Base-by-base conservation (phyloP, 2,113 vertebrate species). In the Melanerpes formicivorus region DNA sequence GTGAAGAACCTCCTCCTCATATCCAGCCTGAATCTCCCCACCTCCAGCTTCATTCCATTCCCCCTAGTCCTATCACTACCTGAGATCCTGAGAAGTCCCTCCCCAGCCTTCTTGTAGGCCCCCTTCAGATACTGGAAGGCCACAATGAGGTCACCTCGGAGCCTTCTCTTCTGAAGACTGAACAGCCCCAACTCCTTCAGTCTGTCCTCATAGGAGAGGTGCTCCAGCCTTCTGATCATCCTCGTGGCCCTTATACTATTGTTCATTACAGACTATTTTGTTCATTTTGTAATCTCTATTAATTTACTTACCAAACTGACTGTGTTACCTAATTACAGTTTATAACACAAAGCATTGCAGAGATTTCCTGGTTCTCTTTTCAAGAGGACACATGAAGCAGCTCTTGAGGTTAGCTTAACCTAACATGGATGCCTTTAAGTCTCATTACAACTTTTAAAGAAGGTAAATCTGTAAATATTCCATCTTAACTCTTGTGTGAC, bases 281-380 rank as follows among this genome's bases (percentile, higher is more conserved):
- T 63, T 67, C 0, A 60, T 59, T 91, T 58, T 88, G 21, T 34
- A 67, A 88, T 69, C 32, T 42, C 30, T 83, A 32, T 32, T 89
- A 25, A 54, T 66, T 90, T 90, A 95, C 92, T 95, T 94, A 95
- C 92, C 92, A 69, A 88, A 56, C 0, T 55, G 27, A 70, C 34
- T 55, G 4, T 25, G 9, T 67, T 84, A 66, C 27, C 67, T 62
- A 63, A 59, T 60, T 63, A 76, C 11, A 66, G 4, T 59, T 74
- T 56, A 80, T 77, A 80, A 87, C 81, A 42, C 30, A 90, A 42
- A 5, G 10, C 67, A 64, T 32, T 3, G 4, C 8, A 73, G 21
- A 88, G 19, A 77, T 60, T 73, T 81, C 69, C 44, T 90, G 65
- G 42, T 83, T 84, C 71, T 85, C 8, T 67, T 83, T 64, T 55